These are phyloP conservation scores for Catocala sponsa DNA, from an alignment of 2,888 invertebrate genomes.

Conservation along the genomic window DNA sequence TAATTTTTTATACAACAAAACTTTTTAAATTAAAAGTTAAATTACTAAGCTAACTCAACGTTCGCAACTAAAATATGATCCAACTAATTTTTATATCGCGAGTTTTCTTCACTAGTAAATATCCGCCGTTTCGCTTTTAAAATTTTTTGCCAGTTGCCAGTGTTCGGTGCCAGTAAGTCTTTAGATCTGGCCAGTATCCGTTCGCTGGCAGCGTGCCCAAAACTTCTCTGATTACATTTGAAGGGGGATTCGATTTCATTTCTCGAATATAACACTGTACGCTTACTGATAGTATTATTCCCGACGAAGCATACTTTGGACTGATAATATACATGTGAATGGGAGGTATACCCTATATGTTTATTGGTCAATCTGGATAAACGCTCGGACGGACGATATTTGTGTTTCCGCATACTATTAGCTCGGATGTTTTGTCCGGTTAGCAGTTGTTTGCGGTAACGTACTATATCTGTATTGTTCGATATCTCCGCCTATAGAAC, in stretches of 20 bases:
- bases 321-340: constrained; percentile 21
- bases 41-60: constrained; percentile 12
- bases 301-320: constrained; percentile 11
- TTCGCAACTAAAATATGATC: constrained; percentile 15
- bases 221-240: constrained; percentile 59
- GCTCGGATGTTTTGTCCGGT: constrained; percentile 16
- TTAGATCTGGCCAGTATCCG: constrained; percentile 42
- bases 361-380: constrained; percentile 34
- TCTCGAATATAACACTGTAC: constrained; percentile 47
- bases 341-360: constrained; percentile 20
- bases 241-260: constrained; percentile 56
- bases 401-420: constrained; percentile 25
- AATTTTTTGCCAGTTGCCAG: constrained; percentile 31
- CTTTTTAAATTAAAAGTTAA: constrained; percentile 13
- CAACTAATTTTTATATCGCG: constrained; percentile 12
- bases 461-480: background rate
- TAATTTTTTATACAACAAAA: background rate
- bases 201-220: constrained; percentile 55
- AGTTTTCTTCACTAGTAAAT: constrained; percentile 16
- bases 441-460: constrained; percentile 12
- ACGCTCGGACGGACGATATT: constrained; percentile 24
- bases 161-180: constrained; percentile 50
- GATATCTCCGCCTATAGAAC: no score
- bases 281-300: constrained; percentile 36
- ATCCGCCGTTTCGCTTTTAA: constrained; percentile 29